Evolutionary conservation across 2,113 vertebrate genomes (phyloP).

Genomic region (Myotis brandtii): DNA sequence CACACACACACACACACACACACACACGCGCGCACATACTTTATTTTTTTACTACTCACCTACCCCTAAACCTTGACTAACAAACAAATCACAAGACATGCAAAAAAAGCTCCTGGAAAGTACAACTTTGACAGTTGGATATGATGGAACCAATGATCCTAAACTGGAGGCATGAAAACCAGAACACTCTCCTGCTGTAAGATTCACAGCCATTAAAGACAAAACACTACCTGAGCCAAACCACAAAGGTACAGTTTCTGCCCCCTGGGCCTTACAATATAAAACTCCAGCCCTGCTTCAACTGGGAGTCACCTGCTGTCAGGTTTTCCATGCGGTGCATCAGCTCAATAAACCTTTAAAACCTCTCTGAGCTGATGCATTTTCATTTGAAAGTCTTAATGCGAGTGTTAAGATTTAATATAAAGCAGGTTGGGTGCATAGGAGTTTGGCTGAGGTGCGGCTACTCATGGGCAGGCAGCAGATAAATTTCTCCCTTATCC

Average conservation of each 20-base stretch:
- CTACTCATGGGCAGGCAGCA: not conserved
- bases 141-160: not conserved
- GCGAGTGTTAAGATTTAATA: not conserved
- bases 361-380: not conserved
- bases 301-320: not conserved
- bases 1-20: not conserved
- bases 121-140: not conserved
- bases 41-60: not conserved
- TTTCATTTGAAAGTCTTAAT: not conserved
- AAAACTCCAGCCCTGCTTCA: not conserved
- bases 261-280: not conserved
- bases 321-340: not conserved
- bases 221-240: constrained; percentile 24
- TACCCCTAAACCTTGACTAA: constrained; percentile 44
- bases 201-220: constrained; percentile 58
- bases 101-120: constrained; percentile 25
- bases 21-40: not conserved
- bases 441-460: not conserved
- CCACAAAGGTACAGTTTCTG: not conserved
- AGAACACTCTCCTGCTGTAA: not conserved
- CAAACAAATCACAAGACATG: constrained; percentile 30
- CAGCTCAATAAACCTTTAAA: not conserved
- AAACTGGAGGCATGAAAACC: not conserved
- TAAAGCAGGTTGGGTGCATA: not conserved
- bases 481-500: not conserved